Evolutionary conservation across 2,113 vertebrate genomes (phyloP).

Genomic region (Sebastes schlegelii): DNA sequence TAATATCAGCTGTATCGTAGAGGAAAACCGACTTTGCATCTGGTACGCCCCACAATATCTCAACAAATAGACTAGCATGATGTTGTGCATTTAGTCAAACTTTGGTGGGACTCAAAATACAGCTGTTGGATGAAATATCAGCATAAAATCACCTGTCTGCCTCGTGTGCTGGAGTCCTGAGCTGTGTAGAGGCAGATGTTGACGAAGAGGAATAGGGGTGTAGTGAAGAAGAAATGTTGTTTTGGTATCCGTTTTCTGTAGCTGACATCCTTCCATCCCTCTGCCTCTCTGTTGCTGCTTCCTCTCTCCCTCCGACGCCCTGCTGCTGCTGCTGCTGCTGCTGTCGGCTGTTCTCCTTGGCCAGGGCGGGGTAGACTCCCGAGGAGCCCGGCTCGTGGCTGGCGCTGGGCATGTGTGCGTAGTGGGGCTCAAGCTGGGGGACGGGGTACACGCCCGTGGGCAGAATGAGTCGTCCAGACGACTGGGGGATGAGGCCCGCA

Average conservation of each 20-base stretch:
- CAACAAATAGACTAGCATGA: background rate
- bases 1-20: background rate
- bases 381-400: constrained; percentile 71
- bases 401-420: constrained; percentile 87
- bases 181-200: constrained; percentile 6
- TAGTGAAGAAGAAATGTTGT: constrained; percentile 56
- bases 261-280: constrained; percentile 38
- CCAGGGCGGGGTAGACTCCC: constrained; percentile 86
- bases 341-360: constrained; percentile 86
- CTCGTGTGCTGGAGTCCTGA: constrained; percentile 18
- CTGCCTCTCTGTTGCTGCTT: constrained; percentile 18
- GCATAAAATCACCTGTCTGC: constrained; percentile 71
- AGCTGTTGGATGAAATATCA: background rate
- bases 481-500: constrained; percentile 72
- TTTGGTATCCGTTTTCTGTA: constrained; percentile 89
- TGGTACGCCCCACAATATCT: background rate
- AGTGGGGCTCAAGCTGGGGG: constrained; percentile 90
- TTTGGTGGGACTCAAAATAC: background rate
- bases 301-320: constrained; percentile 46
- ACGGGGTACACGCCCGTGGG: constrained; percentile 88
- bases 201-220: background rate
- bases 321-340: constrained; percentile 19
- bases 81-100: background rate
- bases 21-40: background rate
- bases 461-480: constrained; percentile 86